A percentile compares a stretch with the other conserved stretches of the same genome.
Evolutionary conservation across 2,113 vertebrate species (phyloP).

Genomic region (Antennarius striatus): DNA sequence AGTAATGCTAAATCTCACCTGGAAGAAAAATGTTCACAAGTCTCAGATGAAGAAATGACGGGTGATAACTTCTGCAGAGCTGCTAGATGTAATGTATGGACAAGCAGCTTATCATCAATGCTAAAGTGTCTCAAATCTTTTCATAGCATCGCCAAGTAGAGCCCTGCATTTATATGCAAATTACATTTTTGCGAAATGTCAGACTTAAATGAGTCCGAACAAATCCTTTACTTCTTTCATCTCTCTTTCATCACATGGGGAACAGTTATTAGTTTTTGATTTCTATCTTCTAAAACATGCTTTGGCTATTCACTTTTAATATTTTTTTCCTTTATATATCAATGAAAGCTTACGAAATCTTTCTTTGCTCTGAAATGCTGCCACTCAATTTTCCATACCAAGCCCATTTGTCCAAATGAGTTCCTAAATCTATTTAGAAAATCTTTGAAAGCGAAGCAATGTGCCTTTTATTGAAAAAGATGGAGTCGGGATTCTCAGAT

Average conservation of each 20-base stretch:
- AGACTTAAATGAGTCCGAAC: conserved; percentile 4
- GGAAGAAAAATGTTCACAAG: too few species aligned
- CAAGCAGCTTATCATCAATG: not conserved
- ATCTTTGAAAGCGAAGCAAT: not conserved
- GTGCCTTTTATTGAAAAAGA: conserved; percentile 4
- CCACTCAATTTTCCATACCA: not conserved
- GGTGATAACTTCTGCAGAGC: conserved; percentile 4
- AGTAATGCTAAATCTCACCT: not conserved
- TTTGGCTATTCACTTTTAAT: not conserved
- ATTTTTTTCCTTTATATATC: not conserved
- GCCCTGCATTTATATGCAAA: conserved; percentile 23
- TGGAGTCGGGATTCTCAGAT: conserved; percentile 3
- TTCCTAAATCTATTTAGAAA: not conserved
- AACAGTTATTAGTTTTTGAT: conserved; percentile 5
- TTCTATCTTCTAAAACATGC: not conserved
- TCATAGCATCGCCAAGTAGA: not conserved
- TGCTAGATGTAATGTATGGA: conserved; percentile 2
- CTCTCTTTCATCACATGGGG: conserved; percentile 13
- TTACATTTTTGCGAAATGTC: conserved; percentile 18
- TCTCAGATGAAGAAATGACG: too few species aligned
- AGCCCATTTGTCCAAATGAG: conserved; percentile 21
- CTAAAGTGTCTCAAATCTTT: not conserved
- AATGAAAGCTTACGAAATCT: conserved; percentile 6
- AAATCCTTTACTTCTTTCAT: conserved; percentile 2
- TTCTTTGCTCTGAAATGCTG: not conserved